A percentile compares a stretch with the other conserved stretches of the same genome.
Conservation (phyloP, 2,113 vertebrate genomes). For the Varanus komodoensis region DNA sequence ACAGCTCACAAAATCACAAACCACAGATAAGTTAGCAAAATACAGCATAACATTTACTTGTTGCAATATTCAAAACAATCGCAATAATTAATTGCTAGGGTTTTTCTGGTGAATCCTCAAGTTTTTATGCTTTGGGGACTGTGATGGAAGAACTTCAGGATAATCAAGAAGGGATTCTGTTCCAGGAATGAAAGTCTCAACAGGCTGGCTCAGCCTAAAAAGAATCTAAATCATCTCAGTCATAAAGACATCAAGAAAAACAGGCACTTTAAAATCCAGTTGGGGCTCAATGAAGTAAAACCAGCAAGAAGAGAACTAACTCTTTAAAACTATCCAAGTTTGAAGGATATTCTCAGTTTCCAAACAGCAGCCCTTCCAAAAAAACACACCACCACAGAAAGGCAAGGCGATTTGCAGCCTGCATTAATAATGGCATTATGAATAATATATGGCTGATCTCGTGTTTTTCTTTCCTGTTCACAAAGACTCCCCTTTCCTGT, state of each 20-base stretch:
- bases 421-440: slow-evolving; percentile 35
- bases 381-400: neutral
- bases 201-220: neutral
- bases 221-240: neutral
- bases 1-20: no score
- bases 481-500: slow-evolving; percentile 21
- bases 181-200: neutral
- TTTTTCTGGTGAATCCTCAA: no score
- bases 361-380: neutral
- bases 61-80: no score
- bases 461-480: slow-evolving; percentile 8
- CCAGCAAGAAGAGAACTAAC: neutral
- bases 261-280: neutral
- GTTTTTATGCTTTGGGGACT: neutral
- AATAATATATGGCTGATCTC: neutral
- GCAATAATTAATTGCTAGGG: no score
- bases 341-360: slow-evolving; percentile 16
- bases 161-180: neutral
- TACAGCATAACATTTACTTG: neutral
- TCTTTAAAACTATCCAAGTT: neutral
- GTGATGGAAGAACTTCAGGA: neutral
- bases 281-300: slow-evolving; percentile 3
- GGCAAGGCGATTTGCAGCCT: neutral
- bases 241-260: neutral
- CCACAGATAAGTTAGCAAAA: neutral